Percentiles rank a stretch among this genome's conserved stretches.
Conservation (phyloP, 2,113 vertebrate genomes). For the Callochromis pleurospilus region DNA sequence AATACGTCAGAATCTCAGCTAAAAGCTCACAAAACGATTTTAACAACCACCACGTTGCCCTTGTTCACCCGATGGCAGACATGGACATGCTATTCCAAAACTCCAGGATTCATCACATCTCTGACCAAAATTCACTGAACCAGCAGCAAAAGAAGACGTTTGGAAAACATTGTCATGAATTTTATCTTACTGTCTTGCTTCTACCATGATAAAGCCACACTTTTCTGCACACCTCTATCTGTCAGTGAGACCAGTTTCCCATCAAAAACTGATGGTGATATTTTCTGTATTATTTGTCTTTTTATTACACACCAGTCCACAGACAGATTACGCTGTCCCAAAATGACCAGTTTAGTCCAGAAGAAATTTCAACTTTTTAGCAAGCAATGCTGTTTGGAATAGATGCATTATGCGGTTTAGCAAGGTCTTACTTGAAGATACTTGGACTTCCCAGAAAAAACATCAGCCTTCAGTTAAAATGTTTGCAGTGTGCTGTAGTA, state of each 20-base stretch:
- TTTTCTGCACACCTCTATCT: not conserved
- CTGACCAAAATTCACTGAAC: not conserved
- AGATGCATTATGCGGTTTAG: not conserved
- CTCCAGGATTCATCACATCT: not conserved
- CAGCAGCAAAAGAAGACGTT: not conserved
- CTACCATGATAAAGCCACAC: not conserved
- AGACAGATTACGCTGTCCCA: not conserved
- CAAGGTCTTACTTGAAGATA: not conserved
- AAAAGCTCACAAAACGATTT: not conserved
- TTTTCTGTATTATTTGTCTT: not conserved
- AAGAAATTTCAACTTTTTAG: not conserved
- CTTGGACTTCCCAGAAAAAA: not conserved
- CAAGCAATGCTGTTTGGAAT: not conserved
- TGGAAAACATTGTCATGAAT: not conserved
- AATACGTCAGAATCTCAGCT: not conserved
- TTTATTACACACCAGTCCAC: not conserved
- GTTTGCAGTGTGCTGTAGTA: not conserved
- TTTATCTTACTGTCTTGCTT: not conserved
- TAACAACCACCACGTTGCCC: accelerated
- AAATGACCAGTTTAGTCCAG: not conserved
- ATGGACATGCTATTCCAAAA: not conserved
- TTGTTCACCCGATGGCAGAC: not conserved
- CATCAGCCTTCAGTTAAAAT: not conserved
- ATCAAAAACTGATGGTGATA: not conserved
- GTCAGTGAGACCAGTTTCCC: not conserved